These are phyloP conservation scores for Lasiurus cinereus DNA, from an alignment of 2,113 vertebrate genomes.

Conservation along the genomic window DNA sequence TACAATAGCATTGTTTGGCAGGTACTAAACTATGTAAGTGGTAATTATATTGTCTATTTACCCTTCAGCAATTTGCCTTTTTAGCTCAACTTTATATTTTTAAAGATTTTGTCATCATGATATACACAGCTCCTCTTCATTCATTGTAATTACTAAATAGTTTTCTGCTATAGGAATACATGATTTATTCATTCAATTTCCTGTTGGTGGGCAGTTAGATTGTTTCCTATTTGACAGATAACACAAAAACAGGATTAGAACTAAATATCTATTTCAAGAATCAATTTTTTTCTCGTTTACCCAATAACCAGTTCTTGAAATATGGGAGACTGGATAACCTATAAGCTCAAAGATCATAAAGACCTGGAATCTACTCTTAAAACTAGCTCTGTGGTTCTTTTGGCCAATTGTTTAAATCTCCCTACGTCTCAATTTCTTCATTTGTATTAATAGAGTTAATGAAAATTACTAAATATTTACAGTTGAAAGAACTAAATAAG, in stretches of 20 bases:
- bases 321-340: background rate
- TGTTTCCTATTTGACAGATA: background rate
- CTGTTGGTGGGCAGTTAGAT: background rate
- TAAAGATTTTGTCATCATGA: background rate
- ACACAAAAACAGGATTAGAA: conserved; percentile 28
- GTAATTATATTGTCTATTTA: background rate
- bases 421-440: background rate
- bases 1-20: background rate
- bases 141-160: background rate
- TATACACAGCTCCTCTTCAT: background rate
- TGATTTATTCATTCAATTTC: background rate
- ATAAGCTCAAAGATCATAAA: background rate
- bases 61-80: background rate
- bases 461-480: background rate
- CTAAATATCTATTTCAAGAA: background rate
- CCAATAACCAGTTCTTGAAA: background rate
- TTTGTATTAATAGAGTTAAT: conserved; percentile 12
- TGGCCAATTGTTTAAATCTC: background rate
- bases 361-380: background rate
- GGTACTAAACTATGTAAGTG: conserved; percentile 8
- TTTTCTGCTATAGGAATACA: background rate
- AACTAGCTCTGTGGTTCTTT: background rate
- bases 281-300: background rate
- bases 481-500: background rate
- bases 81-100: conserved; percentile 25